phyloP scores from a whole-genome alignment of 2,113 vertebrate genomes.

The Albula goreensis region DNA sequence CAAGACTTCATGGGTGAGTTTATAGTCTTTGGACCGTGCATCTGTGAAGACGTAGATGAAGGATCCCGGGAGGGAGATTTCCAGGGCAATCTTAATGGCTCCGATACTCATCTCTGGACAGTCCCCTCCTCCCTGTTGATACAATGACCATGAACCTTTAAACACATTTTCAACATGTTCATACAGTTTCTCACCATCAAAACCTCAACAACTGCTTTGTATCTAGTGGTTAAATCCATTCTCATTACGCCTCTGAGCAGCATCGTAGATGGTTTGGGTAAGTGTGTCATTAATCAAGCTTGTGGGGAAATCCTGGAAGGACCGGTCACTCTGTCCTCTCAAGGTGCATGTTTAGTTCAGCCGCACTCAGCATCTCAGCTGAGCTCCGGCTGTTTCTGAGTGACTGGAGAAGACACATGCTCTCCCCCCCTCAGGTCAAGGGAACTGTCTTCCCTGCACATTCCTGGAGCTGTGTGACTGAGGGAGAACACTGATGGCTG shows the following conservation, averaged over 20 bases:
- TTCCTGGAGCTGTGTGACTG: slow-evolving; percentile 41
- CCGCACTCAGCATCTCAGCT: not conserved
- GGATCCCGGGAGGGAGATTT: slow-evolving; percentile 94
- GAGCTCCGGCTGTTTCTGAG: not conserved
- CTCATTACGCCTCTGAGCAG: not conserved
- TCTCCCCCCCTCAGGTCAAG: slow-evolving; percentile 34
- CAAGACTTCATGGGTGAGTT: slow-evolving; percentile 86
- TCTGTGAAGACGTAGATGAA: slow-evolving; percentile 98
- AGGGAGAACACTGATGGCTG: slow-evolving; percentile 31
- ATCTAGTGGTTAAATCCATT: not conserved
- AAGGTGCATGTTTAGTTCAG: not conserved
- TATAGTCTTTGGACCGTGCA: slow-evolving; percentile 95
- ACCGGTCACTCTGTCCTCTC: not conserved
- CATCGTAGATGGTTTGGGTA: not conserved
- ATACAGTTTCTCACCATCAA: not conserved
- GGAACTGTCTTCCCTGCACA: slow-evolving; percentile 38
- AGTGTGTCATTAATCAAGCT: not conserved
- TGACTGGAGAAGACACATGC: not conserved
- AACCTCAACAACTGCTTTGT: not conserved
- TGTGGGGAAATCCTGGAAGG: not conserved
- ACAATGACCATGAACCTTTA: slow-evolving; percentile 31
- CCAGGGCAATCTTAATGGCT: slow-evolving; percentile 95
- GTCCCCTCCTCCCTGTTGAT: slow-evolving; percentile 91
- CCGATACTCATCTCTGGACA: slow-evolving; percentile 99
- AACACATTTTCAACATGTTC: not conserved